Conservation (phyloP, 1,140 invertebrate genomes). For the Temnothorax longispinosus region DNA sequence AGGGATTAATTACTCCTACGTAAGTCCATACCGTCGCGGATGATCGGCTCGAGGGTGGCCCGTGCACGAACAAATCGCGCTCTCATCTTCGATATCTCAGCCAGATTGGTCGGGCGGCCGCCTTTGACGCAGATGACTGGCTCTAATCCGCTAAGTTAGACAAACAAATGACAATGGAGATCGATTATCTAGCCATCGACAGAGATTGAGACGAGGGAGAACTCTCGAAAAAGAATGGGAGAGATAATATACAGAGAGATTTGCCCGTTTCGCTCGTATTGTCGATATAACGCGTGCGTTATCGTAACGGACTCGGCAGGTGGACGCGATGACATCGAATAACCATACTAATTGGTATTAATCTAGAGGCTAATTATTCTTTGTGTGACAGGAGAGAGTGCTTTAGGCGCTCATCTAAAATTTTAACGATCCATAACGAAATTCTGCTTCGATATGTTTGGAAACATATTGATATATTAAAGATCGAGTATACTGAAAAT, state of each 20-base stretch:
- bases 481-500: not conserved
- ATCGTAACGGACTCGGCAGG: slow-evolving; percentile 65
- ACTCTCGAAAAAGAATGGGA: not conserved
- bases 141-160: slow-evolving; percentile 78
- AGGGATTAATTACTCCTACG: slow-evolving; percentile 78
- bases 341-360: slow-evolving; percentile 83
- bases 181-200: slow-evolving; percentile 68
- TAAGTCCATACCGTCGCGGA: slow-evolving; percentile 54
- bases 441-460: not conserved
- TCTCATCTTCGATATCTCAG: slow-evolving; percentile 73
- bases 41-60: slow-evolving; percentile 76
- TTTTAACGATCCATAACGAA: not conserved
- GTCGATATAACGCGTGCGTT: slow-evolving; percentile 9
- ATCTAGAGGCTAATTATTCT: slow-evolving; percentile 54
- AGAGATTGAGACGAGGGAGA: slow-evolving; percentile 61
- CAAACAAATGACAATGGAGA: slow-evolving; percentile 85
- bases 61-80: slow-evolving; percentile 63
- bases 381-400: too few relatives aligned
- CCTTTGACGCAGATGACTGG: slow-evolving; percentile 78
- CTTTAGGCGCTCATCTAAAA: not conserved
- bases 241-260: not conserved
- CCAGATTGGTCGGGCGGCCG: slow-evolving; percentile 72
- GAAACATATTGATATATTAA: not conserved
- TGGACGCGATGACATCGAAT: slow-evolving; percentile 78
- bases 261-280: not conserved